Percentiles rank a stretch among this genome's conserved stretches.
phyloP scores from a whole-genome alignment of 2,888 invertebrate genomes.

The Phyllotreta striolata region DNA sequence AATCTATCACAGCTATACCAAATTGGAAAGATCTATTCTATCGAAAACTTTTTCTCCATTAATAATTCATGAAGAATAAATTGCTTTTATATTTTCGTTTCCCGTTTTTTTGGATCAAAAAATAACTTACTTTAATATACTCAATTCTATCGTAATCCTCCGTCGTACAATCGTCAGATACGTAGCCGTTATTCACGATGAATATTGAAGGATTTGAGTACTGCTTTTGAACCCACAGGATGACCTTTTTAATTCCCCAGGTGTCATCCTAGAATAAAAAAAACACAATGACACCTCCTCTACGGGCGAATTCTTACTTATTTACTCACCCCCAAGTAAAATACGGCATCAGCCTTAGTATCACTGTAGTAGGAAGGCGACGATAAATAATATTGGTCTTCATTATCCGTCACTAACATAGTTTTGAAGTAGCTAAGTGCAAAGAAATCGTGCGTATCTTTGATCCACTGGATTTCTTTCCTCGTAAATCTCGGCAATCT shows the following conservation, averaged over 20 bases:
- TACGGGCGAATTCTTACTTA: too few relatives aligned
- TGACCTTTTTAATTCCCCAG: slow-evolving; percentile 12
- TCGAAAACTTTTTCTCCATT: too few relatives aligned
- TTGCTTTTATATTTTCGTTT: slow-evolving; percentile 4
- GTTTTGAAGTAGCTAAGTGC: slow-evolving; percentile 62
- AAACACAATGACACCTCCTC: too few relatives aligned
- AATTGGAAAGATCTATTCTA: too few relatives aligned
- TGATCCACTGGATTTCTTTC: slow-evolving; percentile 67
- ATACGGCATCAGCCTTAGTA: not conserved
- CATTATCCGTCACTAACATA: not conserved
- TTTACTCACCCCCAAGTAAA: too few relatives aligned
- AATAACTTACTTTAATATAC: slow-evolving; percentile 9
- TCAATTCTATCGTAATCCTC: slow-evolving; percentile 9
- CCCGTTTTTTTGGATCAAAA: not conserved
- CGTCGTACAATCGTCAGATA: not conserved
- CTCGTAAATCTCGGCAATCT: slow-evolving; percentile 69
- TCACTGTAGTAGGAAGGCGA: slow-evolving; percentile 4
- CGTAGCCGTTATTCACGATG: slow-evolving; percentile 8
- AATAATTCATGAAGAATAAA: not conserved
- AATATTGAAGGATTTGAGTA: slow-evolving; percentile 19
- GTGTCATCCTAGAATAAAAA: slow-evolving; percentile 10
- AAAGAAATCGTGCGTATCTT: slow-evolving; percentile 73
- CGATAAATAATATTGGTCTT: not conserved
- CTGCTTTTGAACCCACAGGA: slow-evolving; percentile 13
- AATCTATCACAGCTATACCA: too few relatives aligned